Percentiles rank a stretch among this genome's conserved stretches.
These are phyloP conservation scores for Hyles euphorbiae DNA, from an alignment of 1,140 invertebrate species.

Conservation along the genomic window DNA sequence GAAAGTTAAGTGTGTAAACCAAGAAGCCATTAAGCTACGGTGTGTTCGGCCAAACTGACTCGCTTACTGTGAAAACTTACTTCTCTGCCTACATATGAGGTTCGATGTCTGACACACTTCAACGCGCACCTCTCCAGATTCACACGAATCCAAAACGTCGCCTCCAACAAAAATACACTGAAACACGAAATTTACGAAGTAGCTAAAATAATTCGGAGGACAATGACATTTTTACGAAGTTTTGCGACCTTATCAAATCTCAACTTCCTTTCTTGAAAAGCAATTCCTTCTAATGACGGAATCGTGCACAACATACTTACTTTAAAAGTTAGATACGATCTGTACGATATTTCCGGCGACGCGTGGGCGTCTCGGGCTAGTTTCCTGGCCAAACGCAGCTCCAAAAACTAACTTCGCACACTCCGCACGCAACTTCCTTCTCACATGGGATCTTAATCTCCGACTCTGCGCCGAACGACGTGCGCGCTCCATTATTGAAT, in stretches of 20 bases:
- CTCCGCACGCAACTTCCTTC: conserved; percentile 50
- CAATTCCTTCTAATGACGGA: conserved; percentile 65
- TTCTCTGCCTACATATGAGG: too few relatives aligned
- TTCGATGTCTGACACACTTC: too few relatives aligned
- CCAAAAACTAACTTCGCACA: conserved; percentile 51
- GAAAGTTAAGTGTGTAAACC: too few relatives aligned
- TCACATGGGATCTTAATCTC: conserved; percentile 37
- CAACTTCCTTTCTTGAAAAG: conserved; percentile 51
- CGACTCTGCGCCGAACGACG: conserved; percentile 34
- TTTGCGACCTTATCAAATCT: conserved; percentile 41
- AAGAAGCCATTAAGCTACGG: too few relatives aligned
- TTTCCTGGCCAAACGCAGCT: conserved; percentile 46
- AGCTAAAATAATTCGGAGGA: conserved; percentile 15
- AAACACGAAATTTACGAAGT: neutral
- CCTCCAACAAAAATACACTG: too few relatives aligned
- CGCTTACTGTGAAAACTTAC: too few relatives aligned
- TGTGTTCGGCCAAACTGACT: too few relatives aligned
- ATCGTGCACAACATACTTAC: conserved; percentile 55
- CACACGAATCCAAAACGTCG: too few relatives aligned
- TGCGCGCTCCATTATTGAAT: conserved; percentile 13
- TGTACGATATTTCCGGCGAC: conserved; percentile 58
- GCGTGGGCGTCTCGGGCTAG: conserved; percentile 53
- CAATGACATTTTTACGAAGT: conserved; percentile 24
- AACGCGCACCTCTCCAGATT: too few relatives aligned
- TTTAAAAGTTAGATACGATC: conserved; percentile 53